A percentile compares a stretch with the other conserved stretches of the same genome.
Conservation (phyloP, 2,888 invertebrate genomes). For the Cloeon dipterum region DNA sequence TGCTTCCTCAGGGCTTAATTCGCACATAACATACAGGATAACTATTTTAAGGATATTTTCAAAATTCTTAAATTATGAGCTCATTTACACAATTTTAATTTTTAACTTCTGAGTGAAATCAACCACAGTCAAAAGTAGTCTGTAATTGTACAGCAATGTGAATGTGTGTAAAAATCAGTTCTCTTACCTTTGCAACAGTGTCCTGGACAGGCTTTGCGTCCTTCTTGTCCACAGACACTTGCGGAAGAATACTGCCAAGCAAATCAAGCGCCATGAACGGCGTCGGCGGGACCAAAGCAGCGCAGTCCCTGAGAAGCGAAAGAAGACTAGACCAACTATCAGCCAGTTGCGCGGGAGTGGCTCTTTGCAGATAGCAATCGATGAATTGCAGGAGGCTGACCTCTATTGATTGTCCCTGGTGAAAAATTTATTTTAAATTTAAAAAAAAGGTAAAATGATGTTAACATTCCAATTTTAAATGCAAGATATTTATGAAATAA, state of each 20-base stretch:
- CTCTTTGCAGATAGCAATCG: constrained; percentile 27
- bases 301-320: constrained; percentile 48
- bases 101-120: too few species aligned
- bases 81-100: too few species aligned
- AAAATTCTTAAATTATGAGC: too few species aligned
- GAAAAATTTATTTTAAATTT: constrained; percentile 4
- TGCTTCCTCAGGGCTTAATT: too few species aligned
- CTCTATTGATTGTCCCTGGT: constrained; percentile 31
- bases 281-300: constrained; percentile 46
- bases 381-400: constrained; percentile 64
- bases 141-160: too few species aligned
- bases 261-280: constrained; percentile 58
- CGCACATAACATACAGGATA: too few species aligned
- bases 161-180: too few species aligned
- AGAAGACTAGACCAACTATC: constrained; percentile 59
- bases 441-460: too few species aligned
- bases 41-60: too few species aligned
- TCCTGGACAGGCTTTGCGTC: constrained; percentile 62
- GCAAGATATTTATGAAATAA: constrained; percentile 2
- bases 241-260: constrained; percentile 61
- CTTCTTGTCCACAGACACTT: constrained; percentile 53
- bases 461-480: too few species aligned
- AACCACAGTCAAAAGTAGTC: too few species aligned
- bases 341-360: constrained; percentile 39
- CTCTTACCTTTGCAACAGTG: constrained; percentile 39